Conservation (phyloP, 2,888 invertebrate species). For the Cyclophora albipunctata region DNA sequence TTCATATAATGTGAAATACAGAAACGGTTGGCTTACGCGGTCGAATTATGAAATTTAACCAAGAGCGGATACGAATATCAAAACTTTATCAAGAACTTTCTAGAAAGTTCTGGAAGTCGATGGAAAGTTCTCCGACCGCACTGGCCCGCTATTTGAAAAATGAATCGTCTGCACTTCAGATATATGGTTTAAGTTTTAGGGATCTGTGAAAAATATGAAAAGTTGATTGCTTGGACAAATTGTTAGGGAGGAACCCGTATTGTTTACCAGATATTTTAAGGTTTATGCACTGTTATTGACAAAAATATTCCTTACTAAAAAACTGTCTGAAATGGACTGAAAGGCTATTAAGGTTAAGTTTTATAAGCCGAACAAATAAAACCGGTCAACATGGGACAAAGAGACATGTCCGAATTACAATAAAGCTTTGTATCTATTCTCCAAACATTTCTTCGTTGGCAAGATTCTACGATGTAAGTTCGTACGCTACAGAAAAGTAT, state of each 20-base stretch:
- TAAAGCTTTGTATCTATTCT: no score
- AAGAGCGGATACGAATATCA: slow-evolving; percentile 57
- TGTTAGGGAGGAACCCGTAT: background rate
- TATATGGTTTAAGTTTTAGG: slow-evolving; percentile 57
- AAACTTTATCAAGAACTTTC: slow-evolving; percentile 52
- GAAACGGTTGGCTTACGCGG: slow-evolving; percentile 27
- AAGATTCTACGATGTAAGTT: no score
- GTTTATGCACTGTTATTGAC: no score
- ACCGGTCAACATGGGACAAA: no score
- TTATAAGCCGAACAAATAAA: no score
- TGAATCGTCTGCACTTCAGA: slow-evolving; percentile 69
- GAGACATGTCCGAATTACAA: no score
- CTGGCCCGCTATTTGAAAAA: slow-evolving; percentile 61
- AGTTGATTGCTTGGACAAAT: slow-evolving; percentile 27
- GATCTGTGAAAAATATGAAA: slow-evolving; percentile 48
- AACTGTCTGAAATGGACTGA: no score
- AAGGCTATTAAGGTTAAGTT: no score
- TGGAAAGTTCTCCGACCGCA: slow-evolving; percentile 43
- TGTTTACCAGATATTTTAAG: no score
- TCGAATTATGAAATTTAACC: slow-evolving; percentile 38
- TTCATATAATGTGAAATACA: slow-evolving; percentile 24
- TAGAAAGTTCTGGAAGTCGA: slow-evolving; percentile 40
- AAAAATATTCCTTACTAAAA: no score
- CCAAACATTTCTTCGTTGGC: no score
- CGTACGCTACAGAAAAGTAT: no score